Percentiles rank a stretch among this genome's conserved stretches.
phyloP scores from a whole-genome alignment of 2,888 invertebrate genomes.

The Lithophane socia region DNA sequence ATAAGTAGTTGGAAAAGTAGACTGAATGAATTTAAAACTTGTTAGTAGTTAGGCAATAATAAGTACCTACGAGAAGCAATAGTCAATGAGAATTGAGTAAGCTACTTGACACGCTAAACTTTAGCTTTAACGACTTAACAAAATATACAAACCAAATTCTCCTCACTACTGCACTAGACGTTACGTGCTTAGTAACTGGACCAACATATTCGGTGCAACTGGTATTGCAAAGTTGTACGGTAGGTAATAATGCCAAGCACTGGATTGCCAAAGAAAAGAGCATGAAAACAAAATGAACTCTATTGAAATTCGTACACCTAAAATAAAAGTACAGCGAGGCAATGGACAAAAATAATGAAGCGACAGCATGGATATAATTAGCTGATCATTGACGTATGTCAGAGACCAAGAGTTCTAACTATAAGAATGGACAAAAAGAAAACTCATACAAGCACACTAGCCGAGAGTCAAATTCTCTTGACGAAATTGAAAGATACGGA shows the following conservation, averaged over 20 bases:
- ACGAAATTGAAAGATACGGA: constrained; percentile 32
- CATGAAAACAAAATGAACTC: constrained; percentile 18
- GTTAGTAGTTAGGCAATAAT: constrained; percentile 48
- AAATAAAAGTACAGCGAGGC: constrained; percentile 33
- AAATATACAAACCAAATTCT: constrained; percentile 34
- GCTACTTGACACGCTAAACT: constrained; percentile 39
- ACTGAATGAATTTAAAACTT: constrained; percentile 46
- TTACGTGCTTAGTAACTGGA: constrained; percentile 22
- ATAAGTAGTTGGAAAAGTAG: constrained; percentile 17
- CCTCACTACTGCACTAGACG: constrained; percentile 1
- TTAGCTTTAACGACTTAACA: constrained; percentile 25
- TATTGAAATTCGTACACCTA: constrained; percentile 29
- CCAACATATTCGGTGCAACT: constrained; percentile 12
- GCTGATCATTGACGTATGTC: constrained; percentile 44
- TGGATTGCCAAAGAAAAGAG: constrained; percentile 18
- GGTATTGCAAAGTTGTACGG: constrained; percentile 15
- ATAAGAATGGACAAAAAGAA: constrained; percentile 19
- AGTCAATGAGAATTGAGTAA: constrained; percentile 38
- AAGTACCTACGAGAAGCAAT: constrained; percentile 30
- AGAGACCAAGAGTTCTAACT: constrained; percentile 21
- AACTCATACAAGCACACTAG: constrained; percentile 2
- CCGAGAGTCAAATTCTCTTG: constrained; percentile 32
- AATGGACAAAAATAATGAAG: constrained; percentile 41
- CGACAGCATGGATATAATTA: constrained; percentile 43
- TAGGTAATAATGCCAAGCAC: constrained; percentile 1